Base-by-base conservation (phyloP, 1,140 invertebrate species). In the Cataglyphis hispanica region DNA sequence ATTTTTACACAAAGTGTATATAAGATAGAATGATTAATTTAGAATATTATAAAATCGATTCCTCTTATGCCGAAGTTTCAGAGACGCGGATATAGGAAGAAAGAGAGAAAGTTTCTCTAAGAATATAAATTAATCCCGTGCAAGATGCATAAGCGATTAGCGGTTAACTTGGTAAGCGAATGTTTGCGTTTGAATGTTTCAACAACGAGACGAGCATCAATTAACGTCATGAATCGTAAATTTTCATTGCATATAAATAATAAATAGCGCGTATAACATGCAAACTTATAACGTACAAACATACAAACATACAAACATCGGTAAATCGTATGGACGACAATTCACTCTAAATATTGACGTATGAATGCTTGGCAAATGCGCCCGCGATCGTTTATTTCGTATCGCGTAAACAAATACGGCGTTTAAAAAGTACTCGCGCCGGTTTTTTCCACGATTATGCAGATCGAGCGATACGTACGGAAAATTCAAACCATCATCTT, bases 291-390 rank as follows among this genome's bases (percentile, higher is more conserved):
- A n/a, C n/a, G n/a, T n/a, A n/a, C n/a, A n/a, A n/a, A n/a, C n/a
- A 83, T 50, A 50, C 74, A 83, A 83, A 67, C 78, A 13, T 74
- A 83, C 67, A 74, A 83, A 83, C 67, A 83, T 56, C 66, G 78
- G 66, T 81, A 72, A 81, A 81, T 81, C 78, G 67, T 74, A 83
- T 27, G 78, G 37, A 74, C 78, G 78, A 83, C 78, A 83, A 83
- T 83, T 83, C 67, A 67, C 72, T 83, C 78, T 83, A 83, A 83
- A 83, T 83, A 83, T 83, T 83, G 78, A 83, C 67, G 78, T 83
- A 83, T 83, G 67, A 83, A 83, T 72, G 78, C 67, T 72, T 72
- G 53, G 78, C 58, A 83, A 83, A 83, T 40, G 67, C 4, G 40
- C 67, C 31, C 31, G 66, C 78, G 67, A 83, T 74, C 67, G 78